These are phyloP conservation scores for Aphrocallistes beatrix DNA, from an alignment of 37 sponge, comb jelly and placozoan species.

Conservation along the genomic window DNA sequence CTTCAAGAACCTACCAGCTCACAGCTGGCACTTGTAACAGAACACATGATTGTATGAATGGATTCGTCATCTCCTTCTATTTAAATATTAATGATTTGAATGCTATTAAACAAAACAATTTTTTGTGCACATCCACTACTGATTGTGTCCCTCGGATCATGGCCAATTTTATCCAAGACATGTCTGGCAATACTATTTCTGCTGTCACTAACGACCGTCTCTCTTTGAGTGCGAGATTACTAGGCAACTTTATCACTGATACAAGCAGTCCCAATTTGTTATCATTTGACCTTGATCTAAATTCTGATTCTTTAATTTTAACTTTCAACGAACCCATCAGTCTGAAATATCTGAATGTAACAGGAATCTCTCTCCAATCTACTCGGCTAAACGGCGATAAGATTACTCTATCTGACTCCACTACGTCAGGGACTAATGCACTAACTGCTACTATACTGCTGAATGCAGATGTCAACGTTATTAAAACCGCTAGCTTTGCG, in stretches of 20 bases:
- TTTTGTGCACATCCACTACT: constrained; percentile 6
- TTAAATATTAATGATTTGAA: constrained; percentile 11
- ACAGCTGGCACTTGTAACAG: background rate
- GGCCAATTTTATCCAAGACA: constrained; percentile 53
- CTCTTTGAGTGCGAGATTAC: constrained; percentile 32
- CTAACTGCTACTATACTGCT: constrained; percentile 32
- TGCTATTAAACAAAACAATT: constrained; percentile 1
- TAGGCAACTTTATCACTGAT: constrained; percentile 33
- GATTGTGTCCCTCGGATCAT: constrained; percentile 32
- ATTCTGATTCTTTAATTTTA: constrained; percentile 39
- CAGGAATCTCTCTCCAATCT: constrained; percentile 42
- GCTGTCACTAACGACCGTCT: constrained; percentile 30
- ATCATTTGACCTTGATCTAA: constrained; percentile 36
- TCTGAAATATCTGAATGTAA: constrained; percentile 20
- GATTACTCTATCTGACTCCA: constrained; percentile 32
- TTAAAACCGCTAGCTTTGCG: constrained; percentile 54
- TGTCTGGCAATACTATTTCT: constrained; percentile 48
- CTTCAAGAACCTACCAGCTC: background rate
- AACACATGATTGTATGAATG: constrained; percentile 16
- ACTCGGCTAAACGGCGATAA: background rate
- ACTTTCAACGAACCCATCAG: constrained; percentile 53
- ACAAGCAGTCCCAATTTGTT: constrained; percentile 29
- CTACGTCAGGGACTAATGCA: constrained; percentile 4
- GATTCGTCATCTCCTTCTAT: background rate
- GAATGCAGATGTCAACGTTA: constrained; percentile 42